These are phyloP conservation scores for Aromia moschata DNA, from an alignment of 2,888 invertebrate species.

Conservation along the genomic window DNA sequence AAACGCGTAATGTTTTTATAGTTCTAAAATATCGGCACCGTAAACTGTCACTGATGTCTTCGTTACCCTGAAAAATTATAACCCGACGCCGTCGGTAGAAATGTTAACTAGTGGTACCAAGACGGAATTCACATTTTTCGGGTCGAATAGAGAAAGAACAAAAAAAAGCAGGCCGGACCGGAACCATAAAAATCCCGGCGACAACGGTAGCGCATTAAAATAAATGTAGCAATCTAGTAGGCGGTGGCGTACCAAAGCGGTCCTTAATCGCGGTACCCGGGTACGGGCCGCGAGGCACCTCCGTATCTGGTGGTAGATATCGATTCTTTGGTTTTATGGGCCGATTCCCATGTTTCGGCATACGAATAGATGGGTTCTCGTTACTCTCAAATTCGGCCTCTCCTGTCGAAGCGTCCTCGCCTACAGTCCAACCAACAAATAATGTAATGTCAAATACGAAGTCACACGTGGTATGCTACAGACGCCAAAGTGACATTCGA, in stretches of 20 bases:
- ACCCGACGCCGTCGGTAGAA: conserved; percentile 41
- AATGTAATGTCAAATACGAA: no score
- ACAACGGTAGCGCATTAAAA: conserved; percentile 43
- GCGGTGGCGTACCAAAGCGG: conserved; percentile 21
- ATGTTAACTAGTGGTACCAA: conserved; percentile 42
- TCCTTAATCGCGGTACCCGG: conserved; percentile 16
- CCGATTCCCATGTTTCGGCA: conserved; percentile 4
- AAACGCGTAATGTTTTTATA: conserved; percentile 41
- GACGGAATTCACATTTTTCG: conserved; percentile 43
- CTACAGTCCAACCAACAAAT: no score
- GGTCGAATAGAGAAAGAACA: conserved; percentile 35
- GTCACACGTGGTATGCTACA: no score
- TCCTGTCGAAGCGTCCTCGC: conserved; percentile 12
- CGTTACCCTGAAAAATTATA: conserved; percentile 46
- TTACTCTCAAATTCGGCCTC: conserved; percentile 15
- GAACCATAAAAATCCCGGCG: conserved; percentile 40
- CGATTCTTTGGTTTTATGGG: conserved; percentile 18
- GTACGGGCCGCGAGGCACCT: conserved; percentile 9
- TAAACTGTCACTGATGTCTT: conserved; percentile 41
- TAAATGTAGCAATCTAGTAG: conserved; percentile 43
- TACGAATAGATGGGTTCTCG: conserved; percentile 5
- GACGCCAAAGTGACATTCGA: no score
- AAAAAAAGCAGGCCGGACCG: no score
- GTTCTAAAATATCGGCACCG: conserved; percentile 39
- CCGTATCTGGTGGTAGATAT: conserved; percentile 22